phyloP scores from a whole-genome alignment of 1,140 invertebrate species.

The Brachystomella parvula region DNA sequence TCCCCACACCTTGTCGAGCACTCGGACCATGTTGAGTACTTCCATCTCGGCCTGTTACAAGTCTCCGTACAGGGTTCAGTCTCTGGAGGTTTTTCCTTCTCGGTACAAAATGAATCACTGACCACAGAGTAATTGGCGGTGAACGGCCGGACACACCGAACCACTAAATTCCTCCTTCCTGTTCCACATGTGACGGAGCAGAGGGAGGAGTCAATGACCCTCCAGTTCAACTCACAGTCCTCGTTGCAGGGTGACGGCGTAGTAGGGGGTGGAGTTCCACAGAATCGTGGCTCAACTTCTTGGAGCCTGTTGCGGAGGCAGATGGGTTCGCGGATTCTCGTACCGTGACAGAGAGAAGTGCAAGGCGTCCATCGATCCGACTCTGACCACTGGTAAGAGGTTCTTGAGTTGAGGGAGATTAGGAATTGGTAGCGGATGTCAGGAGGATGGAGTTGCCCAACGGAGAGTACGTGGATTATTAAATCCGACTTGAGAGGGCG shows the following conservation, averaged over 20 bases:
- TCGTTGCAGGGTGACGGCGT: neutral
- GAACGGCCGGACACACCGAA: conserved; percentile 48
- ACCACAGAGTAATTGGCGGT: conserved; percentile 1
- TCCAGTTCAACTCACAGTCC: neutral
- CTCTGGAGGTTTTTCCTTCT: neutral
- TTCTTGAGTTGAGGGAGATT: conserved; percentile 49
- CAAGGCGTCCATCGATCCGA: conserved; percentile 1
- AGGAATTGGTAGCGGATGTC: conserved; percentile 66
- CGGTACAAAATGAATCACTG: neutral
- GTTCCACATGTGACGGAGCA: neutral
- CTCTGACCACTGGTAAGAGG: conserved; percentile 50
- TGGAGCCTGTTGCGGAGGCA: neutral
- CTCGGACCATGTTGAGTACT: conserved; percentile 64
- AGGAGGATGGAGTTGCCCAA: conserved; percentile 59
- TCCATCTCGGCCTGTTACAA: conserved; percentile 60
- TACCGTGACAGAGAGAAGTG: conserved; percentile 13
- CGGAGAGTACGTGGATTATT: conserved; percentile 63
- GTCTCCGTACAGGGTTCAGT: conserved; percentile 35
- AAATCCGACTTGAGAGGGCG: conserved; percentile 63
- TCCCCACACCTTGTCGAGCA: conserved; percentile 60
- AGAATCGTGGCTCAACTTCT: neutral
- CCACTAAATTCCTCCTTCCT: neutral
- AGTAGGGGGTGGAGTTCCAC: neutral
- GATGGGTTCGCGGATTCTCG: neutral
- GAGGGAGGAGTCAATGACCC: neutral